These are phyloP conservation scores for Cephonodes hylas DNA, from an alignment of 2,888 invertebrate genomes.

Conservation along the genomic window DNA sequence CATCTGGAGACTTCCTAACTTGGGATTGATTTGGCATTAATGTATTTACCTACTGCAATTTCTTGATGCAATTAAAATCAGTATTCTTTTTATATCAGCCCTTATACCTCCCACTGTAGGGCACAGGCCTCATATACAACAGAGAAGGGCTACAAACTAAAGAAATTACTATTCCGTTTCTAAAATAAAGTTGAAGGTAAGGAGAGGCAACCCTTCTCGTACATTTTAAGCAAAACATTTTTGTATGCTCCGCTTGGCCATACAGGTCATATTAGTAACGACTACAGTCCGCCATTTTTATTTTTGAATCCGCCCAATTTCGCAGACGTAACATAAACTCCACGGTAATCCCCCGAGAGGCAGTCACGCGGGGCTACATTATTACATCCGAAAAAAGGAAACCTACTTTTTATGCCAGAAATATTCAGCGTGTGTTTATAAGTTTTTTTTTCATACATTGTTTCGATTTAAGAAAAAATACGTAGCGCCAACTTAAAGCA, in stretches of 20 bases:
- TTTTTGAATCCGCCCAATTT: slow-evolving; percentile 53
- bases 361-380: slow-evolving; percentile 45
- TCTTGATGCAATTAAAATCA: no score
- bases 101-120: no score
- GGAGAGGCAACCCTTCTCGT: not conserved
- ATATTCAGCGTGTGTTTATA: slow-evolving; percentile 40
- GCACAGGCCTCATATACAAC: no score
- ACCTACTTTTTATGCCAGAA: slow-evolving; percentile 43
- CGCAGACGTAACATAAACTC: slow-evolving; percentile 48
- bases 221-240: not conserved
- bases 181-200: not conserved
- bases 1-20: no score
- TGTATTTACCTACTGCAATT: no score
- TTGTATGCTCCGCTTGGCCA: not conserved
- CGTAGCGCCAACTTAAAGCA: no score
- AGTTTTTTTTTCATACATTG: slow-evolving; percentile 29
- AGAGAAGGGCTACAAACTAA: no score
- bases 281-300: slow-evolving; percentile 37
- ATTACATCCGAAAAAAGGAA: slow-evolving; percentile 44
- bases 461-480: no score
- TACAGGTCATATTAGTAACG: slow-evolving; percentile 13
- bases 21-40: no score
- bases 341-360: slow-evolving; percentile 46
- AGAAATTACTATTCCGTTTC: not conserved
- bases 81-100: no score